Evolutionary conservation across 2,888 invertebrate species (phyloP).

Genomic region (Orthosia gothica): DNA sequence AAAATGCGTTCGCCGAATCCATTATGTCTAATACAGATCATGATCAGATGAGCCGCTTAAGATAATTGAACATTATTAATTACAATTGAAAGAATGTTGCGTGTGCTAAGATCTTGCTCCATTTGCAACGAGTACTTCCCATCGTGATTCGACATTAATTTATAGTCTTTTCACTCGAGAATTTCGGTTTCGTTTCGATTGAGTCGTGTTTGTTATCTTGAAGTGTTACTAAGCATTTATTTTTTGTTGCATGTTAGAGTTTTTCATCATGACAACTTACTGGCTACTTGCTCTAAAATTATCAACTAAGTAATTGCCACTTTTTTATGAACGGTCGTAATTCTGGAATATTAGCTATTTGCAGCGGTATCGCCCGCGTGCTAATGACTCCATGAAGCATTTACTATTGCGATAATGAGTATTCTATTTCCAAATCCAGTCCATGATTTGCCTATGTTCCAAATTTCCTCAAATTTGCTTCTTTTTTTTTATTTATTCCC

Average conservation of each 20-base stretch:
- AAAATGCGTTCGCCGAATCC: constrained; percentile 50
- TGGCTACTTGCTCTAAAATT: background rate
- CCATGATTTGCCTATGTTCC: background rate
- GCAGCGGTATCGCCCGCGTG: background rate
- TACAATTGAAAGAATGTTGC: constrained; percentile 61
- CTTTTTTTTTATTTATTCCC: no score
- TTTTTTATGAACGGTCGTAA: background rate
- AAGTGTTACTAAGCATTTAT: constrained; percentile 11
- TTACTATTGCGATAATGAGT: no score
- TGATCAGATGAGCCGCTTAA: constrained; percentile 52
- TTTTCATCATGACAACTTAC: background rate
- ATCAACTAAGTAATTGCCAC: background rate
- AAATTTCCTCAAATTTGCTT: background rate
- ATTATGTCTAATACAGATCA: constrained; percentile 61
- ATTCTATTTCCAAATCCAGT: no score
- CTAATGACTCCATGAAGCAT: background rate
- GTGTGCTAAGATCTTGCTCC: constrained; percentile 44
- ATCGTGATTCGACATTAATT: constrained; percentile 44
- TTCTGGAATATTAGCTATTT: background rate
- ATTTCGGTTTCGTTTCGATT: constrained; percentile 56
- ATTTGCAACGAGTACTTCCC: constrained; percentile 58
- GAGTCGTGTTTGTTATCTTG: constrained; percentile 8
- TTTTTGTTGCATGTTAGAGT: background rate
- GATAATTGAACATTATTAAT: constrained; percentile 59
- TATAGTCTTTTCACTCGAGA: constrained; percentile 55